Evolutionary conservation across 2,888 invertebrate species (phyloP), one percentile per base, ranked within the genome.

Genomic region (Mimumesa dahlbomi): DNA sequence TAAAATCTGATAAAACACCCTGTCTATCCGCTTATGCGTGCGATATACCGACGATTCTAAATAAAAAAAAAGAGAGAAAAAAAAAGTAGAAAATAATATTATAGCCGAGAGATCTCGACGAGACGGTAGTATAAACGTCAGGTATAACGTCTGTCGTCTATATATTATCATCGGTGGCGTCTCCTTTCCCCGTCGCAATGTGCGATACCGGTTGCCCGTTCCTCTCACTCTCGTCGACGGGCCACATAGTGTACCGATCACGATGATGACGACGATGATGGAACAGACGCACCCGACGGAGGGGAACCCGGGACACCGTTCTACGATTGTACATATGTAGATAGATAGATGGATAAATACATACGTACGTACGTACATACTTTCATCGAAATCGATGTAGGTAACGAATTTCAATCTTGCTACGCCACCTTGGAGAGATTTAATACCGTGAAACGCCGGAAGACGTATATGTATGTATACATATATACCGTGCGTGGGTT

Each of bases 151-250:
- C 42, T 40, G 19, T 58, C 40, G 42, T n/a, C 2, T 19, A 14
- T 42, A 38, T 43, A 48, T 59, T 58, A 38, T 54, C 62, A 52
- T 45, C 54, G 40, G 38, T 21, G 21, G 31, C 19, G 31, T 50
- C 59, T 43, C 69, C 69, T 61, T 63, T 69, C 73, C 54, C 69
- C 53, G 57, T 31, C 65, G 7, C 38, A 11, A 29, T 21, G 43
- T 67, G 62, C 63, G 62, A 64, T 62, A 72, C 72, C 73, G 72
- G 71, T 75, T 76, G 69, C 73, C 57, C 70, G 70, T 77, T n/a
- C 76, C 73, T 76, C 76, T 76, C 76, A 69, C 77, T 76, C 73
- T 77, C 63, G 54, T 38, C 53, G 42, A 45, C 46, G 53, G 36
- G 64, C 42, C n/a, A 18, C 34, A 36, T 6, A 7, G 25, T 21